Evolutionary conservation across 2,797 vertebrate genomes (phyloP).

Genomic region (Eospalax fontanierii): DNA sequence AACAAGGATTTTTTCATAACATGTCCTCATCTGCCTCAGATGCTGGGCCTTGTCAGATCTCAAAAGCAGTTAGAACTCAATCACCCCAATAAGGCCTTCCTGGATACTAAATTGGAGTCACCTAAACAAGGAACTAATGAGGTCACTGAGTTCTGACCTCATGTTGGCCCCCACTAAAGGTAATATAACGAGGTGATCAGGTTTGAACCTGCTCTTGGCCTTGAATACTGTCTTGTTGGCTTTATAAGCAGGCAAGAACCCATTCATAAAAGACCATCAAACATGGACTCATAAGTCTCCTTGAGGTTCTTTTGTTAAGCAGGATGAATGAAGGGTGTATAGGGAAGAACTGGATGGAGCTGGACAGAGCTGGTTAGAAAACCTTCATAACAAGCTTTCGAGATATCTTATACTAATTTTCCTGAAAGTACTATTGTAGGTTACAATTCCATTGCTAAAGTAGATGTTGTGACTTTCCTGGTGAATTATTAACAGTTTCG

Average conservation of each 20-base stretch:
- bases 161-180: conserved; percentile 24
- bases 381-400: neutral
- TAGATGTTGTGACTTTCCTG: neutral
- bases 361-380: conserved; percentile 25
- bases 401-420: neutral
- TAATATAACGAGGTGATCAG: conserved; percentile 73
- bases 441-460: neutral
- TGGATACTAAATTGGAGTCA: conserved; percentile 7
- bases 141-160: conserved; percentile 14
- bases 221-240: neutral
- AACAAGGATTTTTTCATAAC: neutral
- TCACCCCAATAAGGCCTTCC: conserved; percentile 29
- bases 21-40: conserved; percentile 29
- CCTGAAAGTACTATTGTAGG: neutral
- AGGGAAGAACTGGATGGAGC: neutral
- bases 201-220: conserved; percentile 73
- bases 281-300: conserved; percentile 28
- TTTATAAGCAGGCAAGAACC: conserved; percentile 74
- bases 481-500: conserved; percentile 3
- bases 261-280: conserved; percentile 72
- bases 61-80: conserved; percentile 64
- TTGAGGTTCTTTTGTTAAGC: conserved; percentile 14
- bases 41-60: neutral
- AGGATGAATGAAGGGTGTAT: neutral
- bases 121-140: conserved; percentile 58